Evolutionary conservation across 2,113 vertebrate species (phyloP).

Genomic region (Crotalus viridis): DNA sequence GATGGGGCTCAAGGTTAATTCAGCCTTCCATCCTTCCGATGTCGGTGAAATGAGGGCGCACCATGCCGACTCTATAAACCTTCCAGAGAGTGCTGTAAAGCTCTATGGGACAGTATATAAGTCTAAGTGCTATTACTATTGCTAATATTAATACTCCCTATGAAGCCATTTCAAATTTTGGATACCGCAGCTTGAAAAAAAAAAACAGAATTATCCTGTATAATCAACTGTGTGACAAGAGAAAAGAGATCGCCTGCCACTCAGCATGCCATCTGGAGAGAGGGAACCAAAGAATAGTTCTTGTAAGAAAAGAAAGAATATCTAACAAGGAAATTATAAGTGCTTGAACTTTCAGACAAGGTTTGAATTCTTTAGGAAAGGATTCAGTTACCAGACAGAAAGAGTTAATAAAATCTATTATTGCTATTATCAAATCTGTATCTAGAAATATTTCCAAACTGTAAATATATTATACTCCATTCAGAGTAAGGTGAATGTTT

Average conservation of each 20-base stretch:
- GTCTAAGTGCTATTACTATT: background rate
- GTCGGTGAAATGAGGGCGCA: background rate
- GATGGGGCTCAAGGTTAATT: background rate
- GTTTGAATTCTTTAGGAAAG: background rate
- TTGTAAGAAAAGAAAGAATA: background rate
- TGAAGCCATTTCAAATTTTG: background rate
- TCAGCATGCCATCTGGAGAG: background rate
- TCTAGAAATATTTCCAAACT: background rate
- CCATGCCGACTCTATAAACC: background rate
- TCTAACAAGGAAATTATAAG: background rate
- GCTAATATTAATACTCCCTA: background rate
- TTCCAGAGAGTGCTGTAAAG: background rate
- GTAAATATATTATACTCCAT: background rate
- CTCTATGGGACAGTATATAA: background rate
- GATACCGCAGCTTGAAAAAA: background rate
- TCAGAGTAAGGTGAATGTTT: background rate
- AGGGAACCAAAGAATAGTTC: background rate
- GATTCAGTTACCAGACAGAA: background rate
- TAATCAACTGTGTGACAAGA: background rate
- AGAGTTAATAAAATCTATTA: background rate
- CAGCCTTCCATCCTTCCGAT: background rate
- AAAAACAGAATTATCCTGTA: background rate
- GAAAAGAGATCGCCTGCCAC: background rate
- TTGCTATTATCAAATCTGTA: background rate
- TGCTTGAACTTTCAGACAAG: background rate